Percentiles rank a stretch among this genome's conserved stretches.
Conservation (phyloP, 2,888 invertebrate species). For the Cerastis rubricosa region DNA sequence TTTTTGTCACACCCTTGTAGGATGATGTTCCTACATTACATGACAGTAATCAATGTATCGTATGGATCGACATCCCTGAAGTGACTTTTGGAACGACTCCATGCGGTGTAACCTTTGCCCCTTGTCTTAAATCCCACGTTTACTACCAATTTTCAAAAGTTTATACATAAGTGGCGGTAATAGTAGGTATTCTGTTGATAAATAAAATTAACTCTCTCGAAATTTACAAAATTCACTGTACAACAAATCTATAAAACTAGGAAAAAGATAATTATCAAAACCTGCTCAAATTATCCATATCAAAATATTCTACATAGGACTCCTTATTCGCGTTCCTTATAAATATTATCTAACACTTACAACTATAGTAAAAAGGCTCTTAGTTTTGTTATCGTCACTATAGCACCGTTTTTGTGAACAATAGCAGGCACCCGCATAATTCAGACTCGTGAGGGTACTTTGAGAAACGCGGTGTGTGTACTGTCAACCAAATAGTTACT, state of each 20-base stretch:
- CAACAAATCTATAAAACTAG: slow-evolving; percentile 4
- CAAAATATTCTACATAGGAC: slow-evolving; percentile 18
- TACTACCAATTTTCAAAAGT: neutral
- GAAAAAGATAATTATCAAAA: slow-evolving; percentile 1
- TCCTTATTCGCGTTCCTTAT: slow-evolving; percentile 32
- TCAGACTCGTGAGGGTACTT: slow-evolving; percentile 62
- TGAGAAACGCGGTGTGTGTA: slow-evolving; percentile 32
- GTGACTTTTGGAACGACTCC: neutral
- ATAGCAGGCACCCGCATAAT: slow-evolving; percentile 67
- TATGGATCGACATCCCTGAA: neutral
- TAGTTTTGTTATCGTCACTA: slow-evolving; percentile 56
- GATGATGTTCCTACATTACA: neutral
- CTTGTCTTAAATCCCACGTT: neutral
- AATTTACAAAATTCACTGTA: neutral
- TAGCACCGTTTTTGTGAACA: slow-evolving; percentile 60
- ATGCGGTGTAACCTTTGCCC: neutral
- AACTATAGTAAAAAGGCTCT: slow-evolving; percentile 38
- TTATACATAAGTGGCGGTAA: neutral
- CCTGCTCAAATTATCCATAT: slow-evolving; percentile 4
- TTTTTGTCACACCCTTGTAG: neutral
- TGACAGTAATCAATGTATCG: neutral
- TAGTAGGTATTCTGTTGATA: neutral
- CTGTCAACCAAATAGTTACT: neutral
- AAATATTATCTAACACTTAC: slow-evolving; percentile 44
- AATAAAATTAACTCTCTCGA: neutral